phyloP scores from a whole-genome alignment of 2,797 vertebrate species.

The Podarcis lilfordi region DNA sequence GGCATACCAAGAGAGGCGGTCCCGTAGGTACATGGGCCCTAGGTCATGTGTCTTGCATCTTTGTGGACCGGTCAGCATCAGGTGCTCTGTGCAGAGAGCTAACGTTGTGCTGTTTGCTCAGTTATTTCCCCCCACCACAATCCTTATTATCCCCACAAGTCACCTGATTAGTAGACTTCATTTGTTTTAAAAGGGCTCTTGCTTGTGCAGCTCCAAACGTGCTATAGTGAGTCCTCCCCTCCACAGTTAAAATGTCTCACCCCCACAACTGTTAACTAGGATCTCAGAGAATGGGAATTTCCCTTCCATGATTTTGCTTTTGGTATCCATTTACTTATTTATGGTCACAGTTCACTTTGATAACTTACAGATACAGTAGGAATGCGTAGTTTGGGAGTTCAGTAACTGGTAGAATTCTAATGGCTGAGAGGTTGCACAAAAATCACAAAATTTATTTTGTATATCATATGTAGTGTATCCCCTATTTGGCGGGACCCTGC shows the following conservation, averaged over 20 bases:
- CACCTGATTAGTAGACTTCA: background rate
- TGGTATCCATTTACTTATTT: background rate
- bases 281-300: background rate
- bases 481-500: background rate
- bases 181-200: background rate
- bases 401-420: background rate
- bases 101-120: background rate
- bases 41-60: background rate
- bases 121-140: background rate
- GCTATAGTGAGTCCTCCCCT: background rate
- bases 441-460: background rate
- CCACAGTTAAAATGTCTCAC: background rate
- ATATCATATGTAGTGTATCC: background rate
- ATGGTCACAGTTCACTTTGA: background rate
- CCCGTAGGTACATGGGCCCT: too few species aligned
- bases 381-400: background rate
- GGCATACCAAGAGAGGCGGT: too few species aligned
- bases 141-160: background rate
- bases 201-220: background rate
- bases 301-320: background rate
- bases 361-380: background rate
- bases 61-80: background rate
- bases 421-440: background rate
- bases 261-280: background rate
- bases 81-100: background rate